phyloP scores from a whole-genome alignment of 1,140 invertebrate species.

The Helicorthomorpha holstii region DNA sequence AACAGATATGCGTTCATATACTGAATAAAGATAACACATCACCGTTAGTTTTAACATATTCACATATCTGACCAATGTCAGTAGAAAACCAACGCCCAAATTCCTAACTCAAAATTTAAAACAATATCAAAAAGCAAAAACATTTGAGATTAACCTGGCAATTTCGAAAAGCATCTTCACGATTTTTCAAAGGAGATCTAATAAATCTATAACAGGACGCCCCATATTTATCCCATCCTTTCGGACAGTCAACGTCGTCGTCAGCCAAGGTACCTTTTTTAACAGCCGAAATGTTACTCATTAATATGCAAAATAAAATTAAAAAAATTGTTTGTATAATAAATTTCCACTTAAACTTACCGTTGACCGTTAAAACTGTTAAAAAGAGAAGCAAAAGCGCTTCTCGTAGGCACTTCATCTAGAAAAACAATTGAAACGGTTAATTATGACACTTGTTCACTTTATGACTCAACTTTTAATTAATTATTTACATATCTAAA shows the following conservation, averaged over 20 bases:
- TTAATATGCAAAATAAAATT: too few relatives aligned
- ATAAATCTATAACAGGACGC: constrained; percentile 73
- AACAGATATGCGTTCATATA: constrained; percentile 61
- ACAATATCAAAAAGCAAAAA: not conserved
- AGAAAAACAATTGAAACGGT: too few relatives aligned
- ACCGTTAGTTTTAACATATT: not conserved
- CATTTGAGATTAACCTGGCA: constrained; percentile 38
- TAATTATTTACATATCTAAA: too few relatives aligned
- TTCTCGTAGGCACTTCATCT: too few relatives aligned
- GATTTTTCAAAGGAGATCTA: constrained; percentile 55
- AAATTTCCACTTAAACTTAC: too few relatives aligned
- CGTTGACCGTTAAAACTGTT: too few relatives aligned
- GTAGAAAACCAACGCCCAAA: not conserved
- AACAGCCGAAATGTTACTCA: too few relatives aligned
- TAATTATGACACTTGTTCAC: too few relatives aligned
- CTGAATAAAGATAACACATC: constrained; percentile 17
- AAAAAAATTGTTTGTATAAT: too few relatives aligned
- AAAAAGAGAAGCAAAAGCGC: too few relatives aligned
- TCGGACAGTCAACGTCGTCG: constrained; percentile 61
- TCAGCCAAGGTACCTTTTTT: too few relatives aligned
- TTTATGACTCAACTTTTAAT: too few relatives aligned
- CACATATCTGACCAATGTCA: not conserved
- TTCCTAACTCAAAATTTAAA: not conserved
- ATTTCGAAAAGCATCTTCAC: constrained; percentile 57
- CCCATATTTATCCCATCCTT: constrained; percentile 57